Conservation (phyloP, 2,113 vertebrate species). For the Rhipidura dahli region DNA sequence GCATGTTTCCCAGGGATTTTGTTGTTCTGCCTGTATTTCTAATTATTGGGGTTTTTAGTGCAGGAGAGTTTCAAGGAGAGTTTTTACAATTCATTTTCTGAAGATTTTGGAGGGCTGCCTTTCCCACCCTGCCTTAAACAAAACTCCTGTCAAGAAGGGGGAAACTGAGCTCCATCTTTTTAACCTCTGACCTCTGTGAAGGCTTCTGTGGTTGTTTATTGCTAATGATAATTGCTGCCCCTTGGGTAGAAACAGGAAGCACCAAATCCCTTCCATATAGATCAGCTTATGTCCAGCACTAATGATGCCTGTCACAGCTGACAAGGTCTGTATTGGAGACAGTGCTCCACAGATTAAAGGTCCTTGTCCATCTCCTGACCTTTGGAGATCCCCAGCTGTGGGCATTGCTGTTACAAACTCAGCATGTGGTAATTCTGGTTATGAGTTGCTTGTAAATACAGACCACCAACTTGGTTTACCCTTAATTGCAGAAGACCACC, state of each 20-base stretch:
- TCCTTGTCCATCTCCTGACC: not conserved
- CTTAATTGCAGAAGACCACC: not conserved
- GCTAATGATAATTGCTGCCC: not conserved
- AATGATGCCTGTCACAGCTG: conserved; percentile 3
- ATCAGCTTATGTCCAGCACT: not conserved
- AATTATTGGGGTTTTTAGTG: rapidly evolving
- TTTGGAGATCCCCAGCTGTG: not conserved
- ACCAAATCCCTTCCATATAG: not conserved
- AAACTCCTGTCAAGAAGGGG: not conserved
- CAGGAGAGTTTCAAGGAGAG: not conserved
- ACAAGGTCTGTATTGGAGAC: not conserved
- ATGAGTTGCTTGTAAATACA: not conserved
- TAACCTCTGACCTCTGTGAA: not conserved
- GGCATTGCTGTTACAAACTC: not conserved
- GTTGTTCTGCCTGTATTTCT: not conserved
- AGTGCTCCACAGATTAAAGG: not conserved
- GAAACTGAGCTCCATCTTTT: not conserved
- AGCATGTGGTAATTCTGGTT: not conserved
- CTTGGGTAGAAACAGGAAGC: not conserved
- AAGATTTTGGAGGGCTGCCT: not conserved
- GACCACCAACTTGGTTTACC: not conserved
- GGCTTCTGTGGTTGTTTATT: not conserved
- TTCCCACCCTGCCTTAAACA: not conserved
- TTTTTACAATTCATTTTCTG: not conserved
- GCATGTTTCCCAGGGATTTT: not conserved